Evolutionary conservation across 2,888 invertebrate genomes (phyloP).

Genomic region (Halocaridina rubra): DNA sequence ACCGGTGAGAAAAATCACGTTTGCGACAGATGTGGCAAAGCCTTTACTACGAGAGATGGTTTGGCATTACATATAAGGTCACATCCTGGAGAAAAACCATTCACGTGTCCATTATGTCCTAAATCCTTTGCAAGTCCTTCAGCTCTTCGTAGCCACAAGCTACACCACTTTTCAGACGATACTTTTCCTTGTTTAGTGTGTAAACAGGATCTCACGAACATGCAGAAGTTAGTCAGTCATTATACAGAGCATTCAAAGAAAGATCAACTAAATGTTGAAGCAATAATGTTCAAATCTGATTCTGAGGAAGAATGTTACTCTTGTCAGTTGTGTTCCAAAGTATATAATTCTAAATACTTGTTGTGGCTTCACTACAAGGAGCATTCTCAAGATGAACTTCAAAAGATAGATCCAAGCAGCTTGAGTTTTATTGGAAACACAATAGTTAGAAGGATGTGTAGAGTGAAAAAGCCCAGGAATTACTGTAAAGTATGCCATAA

Average conservation of each 20-base stretch:
- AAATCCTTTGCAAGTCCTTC: conserved; percentile 63
- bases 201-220: conserved; percentile 53
- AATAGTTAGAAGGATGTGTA: too few relatives aligned
- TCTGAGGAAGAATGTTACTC: neutral
- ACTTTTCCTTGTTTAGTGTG: conserved; percentile 61
- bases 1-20: conserved; percentile 96
- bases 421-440: too few relatives aligned
- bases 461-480: too few relatives aligned
- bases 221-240: conserved; percentile 50
- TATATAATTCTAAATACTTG: too few relatives aligned
- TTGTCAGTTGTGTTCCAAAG: too few relatives aligned
- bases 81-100: conserved; percentile 63
- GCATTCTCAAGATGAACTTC: too few relatives aligned
- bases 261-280: conserved; percentile 28
- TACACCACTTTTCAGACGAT: conserved; percentile 57
- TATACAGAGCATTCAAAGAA: conserved; percentile 41
- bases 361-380: too few relatives aligned
- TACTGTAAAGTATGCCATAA: too few relatives aligned
- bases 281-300: conserved; percentile 38
- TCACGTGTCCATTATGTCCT: conserved; percentile 57
- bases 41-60: conserved; percentile 59
- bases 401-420: too few relatives aligned
- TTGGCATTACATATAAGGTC: conserved; percentile 59
- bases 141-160: conserved; percentile 60
- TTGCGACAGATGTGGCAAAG: conserved; percentile 83